Evolutionary conservation across 1,140 invertebrate species (phyloP).

Genomic region (Drosophila carrolli): DNA sequence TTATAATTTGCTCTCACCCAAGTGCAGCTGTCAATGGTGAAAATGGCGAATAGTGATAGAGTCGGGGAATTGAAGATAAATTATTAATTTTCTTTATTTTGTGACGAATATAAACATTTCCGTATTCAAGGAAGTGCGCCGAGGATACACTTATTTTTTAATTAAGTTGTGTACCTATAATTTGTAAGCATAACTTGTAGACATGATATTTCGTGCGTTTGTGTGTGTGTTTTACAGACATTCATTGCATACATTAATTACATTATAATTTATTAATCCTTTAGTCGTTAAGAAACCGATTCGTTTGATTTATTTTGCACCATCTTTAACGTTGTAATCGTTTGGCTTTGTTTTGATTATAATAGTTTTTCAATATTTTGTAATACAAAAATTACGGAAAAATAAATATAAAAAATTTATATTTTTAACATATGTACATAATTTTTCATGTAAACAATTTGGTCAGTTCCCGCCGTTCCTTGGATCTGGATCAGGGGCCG

Average conservation of each 20-base stretch:
- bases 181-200: neutral
- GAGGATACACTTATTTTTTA: neutral
- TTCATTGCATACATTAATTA: constrained; percentile 4
- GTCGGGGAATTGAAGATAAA: constrained; percentile 7
- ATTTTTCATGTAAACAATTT: neutral
- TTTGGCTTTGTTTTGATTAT: neutral
- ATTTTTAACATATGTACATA: neutral
- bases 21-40: constrained; percentile 36
- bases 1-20: constrained; percentile 8
- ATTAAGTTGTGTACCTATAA: neutral
- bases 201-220: neutral
- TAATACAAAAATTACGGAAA: neutral
- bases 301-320: neutral
- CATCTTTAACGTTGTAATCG: neutral
- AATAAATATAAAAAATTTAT: neutral
- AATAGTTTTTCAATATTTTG: too few species aligned
- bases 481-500: constrained; percentile 41
- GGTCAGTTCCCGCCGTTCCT: constrained; percentile 20
- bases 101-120: constrained; percentile 15
- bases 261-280: neutral
- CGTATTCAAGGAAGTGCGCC: constrained; percentile 13
- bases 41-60: constrained; percentile 58
- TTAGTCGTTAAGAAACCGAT: neutral
- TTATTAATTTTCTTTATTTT: constrained; percentile 13
- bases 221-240: constrained; percentile 15